Evolutionary conservation across 2,113 vertebrate genomes (phyloP).

Genomic region (Recurvirostra avosetta): DNA sequence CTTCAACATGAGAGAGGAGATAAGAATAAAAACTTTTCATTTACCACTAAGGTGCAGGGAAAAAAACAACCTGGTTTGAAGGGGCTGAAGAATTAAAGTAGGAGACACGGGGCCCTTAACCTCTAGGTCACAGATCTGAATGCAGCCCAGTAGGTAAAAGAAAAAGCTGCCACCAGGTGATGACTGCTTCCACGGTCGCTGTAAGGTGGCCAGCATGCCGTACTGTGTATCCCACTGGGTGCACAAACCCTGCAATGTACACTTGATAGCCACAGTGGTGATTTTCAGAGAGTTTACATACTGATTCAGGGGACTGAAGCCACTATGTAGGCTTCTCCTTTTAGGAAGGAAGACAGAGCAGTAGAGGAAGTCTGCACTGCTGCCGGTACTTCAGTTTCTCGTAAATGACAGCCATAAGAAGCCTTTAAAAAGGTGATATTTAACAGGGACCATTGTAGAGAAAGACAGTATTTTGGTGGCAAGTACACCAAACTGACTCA

Average conservation of each 20-base stretch:
- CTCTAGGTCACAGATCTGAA: neutral
- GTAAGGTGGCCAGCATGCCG: neutral
- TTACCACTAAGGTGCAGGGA: neutral
- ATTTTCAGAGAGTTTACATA: neutral
- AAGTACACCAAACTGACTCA: neutral
- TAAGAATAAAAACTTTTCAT: neutral
- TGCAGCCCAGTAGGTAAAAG: neutral
- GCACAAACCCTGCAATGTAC: neutral
- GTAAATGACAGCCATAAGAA: neutral
- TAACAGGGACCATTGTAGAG: neutral
- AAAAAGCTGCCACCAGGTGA: neutral
- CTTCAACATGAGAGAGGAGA: neutral
- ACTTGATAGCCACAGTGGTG: neutral
- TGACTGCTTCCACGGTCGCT: no score
- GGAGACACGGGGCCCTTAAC: neutral
- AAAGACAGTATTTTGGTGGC: neutral
- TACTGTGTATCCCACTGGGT: neutral
- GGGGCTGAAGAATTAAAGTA: neutral
- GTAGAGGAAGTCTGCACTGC: neutral
- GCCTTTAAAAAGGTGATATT: neutral
- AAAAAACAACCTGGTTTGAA: neutral
- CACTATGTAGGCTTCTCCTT: neutral
- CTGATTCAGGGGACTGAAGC: neutral
- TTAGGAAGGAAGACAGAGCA: neutral
- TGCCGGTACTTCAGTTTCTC: neutral